phyloP scores from a whole-genome alignment of 1,140 invertebrate genomes.

The Drosophila tsacasi region DNA sequence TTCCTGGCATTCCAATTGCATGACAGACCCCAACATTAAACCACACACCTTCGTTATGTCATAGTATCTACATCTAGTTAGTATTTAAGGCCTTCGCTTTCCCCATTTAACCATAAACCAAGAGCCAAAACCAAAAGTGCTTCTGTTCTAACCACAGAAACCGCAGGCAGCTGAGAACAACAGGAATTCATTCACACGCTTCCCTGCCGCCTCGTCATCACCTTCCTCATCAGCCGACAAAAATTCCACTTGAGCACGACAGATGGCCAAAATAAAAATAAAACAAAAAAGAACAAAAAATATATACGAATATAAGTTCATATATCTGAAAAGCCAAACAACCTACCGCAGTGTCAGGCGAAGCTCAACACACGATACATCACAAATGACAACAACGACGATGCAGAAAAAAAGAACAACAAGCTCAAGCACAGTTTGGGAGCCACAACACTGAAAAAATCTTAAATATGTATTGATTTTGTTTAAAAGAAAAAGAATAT shows the following conservation, averaged over 20 bases:
- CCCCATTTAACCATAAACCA: conserved; percentile 2
- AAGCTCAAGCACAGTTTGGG: conserved; percentile 23
- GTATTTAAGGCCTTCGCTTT: conserved; percentile 18
- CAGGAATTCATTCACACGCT: conserved; percentile 50
- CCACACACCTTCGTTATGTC: conserved; percentile 2
- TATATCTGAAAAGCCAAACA: conserved; percentile 56
- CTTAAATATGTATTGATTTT: neutral
- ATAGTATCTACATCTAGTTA: neutral
- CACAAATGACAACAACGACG: conserved; percentile 35
- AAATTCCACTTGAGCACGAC: conserved; percentile 56
- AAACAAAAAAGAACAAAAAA: conserved; percentile 24
- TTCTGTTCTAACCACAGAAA: conserved; percentile 40
- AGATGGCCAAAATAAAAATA: conserved; percentile 51
- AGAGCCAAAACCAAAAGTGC: conserved; percentile 22
- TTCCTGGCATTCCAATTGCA: conserved; percentile 10
- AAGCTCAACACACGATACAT: conserved; percentile 63
- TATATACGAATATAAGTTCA: conserved; percentile 39
- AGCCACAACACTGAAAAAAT: conserved; percentile 12
- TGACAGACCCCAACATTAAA: neutral
- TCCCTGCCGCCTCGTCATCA: conserved; percentile 15
- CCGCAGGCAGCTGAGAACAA: conserved; percentile 6
- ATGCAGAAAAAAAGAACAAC: conserved; percentile 26
- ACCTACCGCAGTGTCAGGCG: conserved; percentile 56
- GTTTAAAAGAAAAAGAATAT: neutral
- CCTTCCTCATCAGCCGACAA: conserved; percentile 26